These are phyloP conservation scores for Trigoniulus corallinus DNA, from an alignment of 1,140 invertebrate species.

Conservation along the genomic window DNA sequence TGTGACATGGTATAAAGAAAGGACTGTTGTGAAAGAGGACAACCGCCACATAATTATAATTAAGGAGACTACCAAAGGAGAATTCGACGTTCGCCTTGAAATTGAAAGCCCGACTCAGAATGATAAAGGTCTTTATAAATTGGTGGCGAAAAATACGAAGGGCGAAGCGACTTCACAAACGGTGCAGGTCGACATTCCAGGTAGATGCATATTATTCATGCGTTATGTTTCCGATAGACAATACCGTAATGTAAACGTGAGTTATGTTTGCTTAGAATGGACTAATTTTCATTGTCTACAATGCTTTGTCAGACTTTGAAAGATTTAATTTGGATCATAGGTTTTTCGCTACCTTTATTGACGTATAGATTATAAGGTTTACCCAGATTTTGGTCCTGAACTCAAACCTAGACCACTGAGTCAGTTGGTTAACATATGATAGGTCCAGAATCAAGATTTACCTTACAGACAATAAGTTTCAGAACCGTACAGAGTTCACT, in stretches of 20 bases:
- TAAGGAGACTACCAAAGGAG: constrained; percentile 27
- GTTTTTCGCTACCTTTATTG: no score
- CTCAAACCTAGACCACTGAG: no score
- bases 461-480: no score
- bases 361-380: no score
- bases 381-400: no score
- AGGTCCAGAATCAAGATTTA: no score
- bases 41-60: constrained; percentile 52
- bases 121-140: constrained; percentile 77
- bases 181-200: constrained; percentile 44
- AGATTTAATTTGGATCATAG: no score
- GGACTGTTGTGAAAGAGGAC: constrained; percentile 54
- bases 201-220: no score
- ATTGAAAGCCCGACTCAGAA: constrained; percentile 45
- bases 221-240: constrained; percentile 58
- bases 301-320: no score
- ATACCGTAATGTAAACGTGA: constrained; percentile 22
- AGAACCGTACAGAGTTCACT: no score
- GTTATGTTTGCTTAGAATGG: constrained; percentile 9
- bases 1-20: constrained; percentile 78
- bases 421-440: no score
- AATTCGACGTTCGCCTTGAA: constrained; percentile 20
- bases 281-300: no score
- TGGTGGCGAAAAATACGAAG: constrained; percentile 82
- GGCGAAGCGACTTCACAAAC: constrained; percentile 78